Evolutionary conservation across 2,113 vertebrate genomes (phyloP), one percentile per base, ranked within the genome.

Genomic region (Oxyruncus cristatus): DNA sequence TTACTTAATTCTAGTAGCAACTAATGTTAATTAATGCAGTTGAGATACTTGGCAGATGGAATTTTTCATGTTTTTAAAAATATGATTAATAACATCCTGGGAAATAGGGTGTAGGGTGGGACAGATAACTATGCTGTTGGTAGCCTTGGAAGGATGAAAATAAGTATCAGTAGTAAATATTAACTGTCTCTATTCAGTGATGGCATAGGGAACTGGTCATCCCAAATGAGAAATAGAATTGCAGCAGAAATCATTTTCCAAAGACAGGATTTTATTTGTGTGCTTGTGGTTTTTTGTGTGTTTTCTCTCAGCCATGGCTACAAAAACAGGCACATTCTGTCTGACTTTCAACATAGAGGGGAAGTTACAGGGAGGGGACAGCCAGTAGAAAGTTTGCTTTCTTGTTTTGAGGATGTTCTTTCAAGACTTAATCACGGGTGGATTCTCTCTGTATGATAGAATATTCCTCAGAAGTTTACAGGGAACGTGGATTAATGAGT

Each of bases 281-380:
- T 47, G 26, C 13, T 22, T 30, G 52, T 37, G 66, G 71, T 74
- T 11, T 44, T 10, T 44, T 77, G n/a, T n/a, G n/a, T n/a, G n/a
- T n/a, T n/a, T n/a, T n/a, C n/a, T 73, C 33, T 84, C 56, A 68
- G 68, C 50, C 73, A 6, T 5, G 33, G 32, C 83, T 80, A 53
- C 24, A 5, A 33, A 7, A 63, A 35, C 32, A 24, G 59, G 21
- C 27, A 24, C 23, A 2, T 50, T 82, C 63, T 26, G 9, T 53
- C 56, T 52, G 49, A 32, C 63, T 53, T 30, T 53, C 53, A 62
- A 5, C n/a, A 10, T 6, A n/a, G 26, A 21, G 15, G 33, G 19
- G 24, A 53, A 59, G 41, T 52, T 41, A 3, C 0, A 0, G 42
- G 33, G 10, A 7, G 17, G 5, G 23, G 5, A 17, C n/a, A 41